Conservation (phyloP, 2,113 vertebrate genomes). For the Ahaetulla prasina region DNA sequence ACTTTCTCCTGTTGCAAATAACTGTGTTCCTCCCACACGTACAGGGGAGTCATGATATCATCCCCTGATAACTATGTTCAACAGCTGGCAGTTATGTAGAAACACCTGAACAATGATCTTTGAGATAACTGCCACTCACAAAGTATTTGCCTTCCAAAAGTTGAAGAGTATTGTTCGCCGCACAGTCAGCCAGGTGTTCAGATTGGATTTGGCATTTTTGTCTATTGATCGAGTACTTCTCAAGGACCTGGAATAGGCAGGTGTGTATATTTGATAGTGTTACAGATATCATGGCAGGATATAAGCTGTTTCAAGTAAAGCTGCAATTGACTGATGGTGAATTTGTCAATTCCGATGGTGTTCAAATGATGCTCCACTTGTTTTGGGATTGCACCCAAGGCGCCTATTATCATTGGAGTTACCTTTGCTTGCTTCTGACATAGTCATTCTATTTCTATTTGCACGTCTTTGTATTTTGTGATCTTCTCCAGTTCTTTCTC, state of each 20-base stretch:
- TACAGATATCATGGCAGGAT: not conserved
- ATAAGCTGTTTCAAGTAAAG: no score
- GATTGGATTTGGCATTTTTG: not conserved
- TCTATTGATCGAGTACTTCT: not conserved
- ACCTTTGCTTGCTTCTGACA: no score
- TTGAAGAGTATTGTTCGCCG: not conserved
- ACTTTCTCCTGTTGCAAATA: not conserved
- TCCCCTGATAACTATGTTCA: not conserved
- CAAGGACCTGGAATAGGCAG: not conserved
- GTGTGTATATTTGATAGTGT: not conserved
- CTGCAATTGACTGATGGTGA: no score
- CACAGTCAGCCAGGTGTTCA: not conserved
- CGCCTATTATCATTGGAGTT: no score
- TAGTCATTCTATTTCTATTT: no score
- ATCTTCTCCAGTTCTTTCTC: no score
- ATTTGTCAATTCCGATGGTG: no score
- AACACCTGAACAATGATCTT: not conserved
- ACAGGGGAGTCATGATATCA: not conserved
- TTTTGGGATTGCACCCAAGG: no score
- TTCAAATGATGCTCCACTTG: no score
- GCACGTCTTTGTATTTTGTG: no score
- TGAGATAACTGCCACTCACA: not conserved
- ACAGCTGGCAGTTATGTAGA: not conserved
- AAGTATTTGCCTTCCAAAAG: not conserved
- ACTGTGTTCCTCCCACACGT: not conserved